phyloP scores from a whole-genome alignment of 2,113 vertebrate species.

The Indri indri region DNA sequence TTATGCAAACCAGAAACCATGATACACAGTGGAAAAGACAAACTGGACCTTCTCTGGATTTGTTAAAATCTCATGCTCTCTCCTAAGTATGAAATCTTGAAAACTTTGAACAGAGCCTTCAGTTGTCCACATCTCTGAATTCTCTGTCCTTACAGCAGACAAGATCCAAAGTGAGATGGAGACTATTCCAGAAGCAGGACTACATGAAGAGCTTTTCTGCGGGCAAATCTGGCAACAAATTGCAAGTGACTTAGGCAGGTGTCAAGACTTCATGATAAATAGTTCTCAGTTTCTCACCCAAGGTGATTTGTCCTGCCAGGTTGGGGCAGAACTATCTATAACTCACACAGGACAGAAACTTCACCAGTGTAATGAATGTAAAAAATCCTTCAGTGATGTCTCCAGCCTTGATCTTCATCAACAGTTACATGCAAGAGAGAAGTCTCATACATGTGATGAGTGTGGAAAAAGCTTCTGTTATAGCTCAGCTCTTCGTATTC shows the following conservation, averaged over 20 bases:
- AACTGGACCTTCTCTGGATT: not conserved
- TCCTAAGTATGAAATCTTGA: not conserved
- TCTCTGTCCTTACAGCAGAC: not conserved
- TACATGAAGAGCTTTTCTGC: not conserved
- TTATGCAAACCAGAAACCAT: not conserved
- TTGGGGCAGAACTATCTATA: not conserved
- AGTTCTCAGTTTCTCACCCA: not conserved
- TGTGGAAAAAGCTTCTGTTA: constrained; percentile 52
- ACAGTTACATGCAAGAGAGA: not conserved
- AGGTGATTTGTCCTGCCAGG: not conserved
- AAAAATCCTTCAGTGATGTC: not conserved
- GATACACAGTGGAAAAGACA: not conserved
- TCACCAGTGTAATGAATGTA: not conserved
- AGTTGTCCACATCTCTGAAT: not conserved
- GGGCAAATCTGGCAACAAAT: not conserved
- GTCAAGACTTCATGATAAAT: not conserved
- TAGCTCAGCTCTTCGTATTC: constrained; percentile 21
- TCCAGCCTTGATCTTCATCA: not conserved
- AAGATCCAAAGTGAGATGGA: not conserved
- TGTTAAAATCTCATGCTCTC: not conserved
- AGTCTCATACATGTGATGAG: not conserved
- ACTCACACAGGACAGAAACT: not conserved
- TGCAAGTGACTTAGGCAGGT: not conserved
- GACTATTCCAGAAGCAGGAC: not conserved
- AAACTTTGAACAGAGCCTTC: not conserved